phyloP scores from a whole-genome alignment of 2,888 invertebrate genomes.

The Cheilosia scutellata region DNA sequence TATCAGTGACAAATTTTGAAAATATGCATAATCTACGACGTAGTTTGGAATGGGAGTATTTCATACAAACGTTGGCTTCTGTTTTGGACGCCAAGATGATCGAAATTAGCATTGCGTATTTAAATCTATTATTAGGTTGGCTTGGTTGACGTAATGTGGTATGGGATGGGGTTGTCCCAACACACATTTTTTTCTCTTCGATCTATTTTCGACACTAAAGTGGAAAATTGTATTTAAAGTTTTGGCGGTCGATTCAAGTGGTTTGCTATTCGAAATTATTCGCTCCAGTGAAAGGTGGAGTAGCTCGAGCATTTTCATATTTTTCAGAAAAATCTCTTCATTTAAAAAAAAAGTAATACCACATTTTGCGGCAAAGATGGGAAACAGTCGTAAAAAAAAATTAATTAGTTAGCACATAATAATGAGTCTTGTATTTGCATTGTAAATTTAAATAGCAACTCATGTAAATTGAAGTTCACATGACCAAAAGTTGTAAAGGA shows the following conservation, averaged over 20 bases:
- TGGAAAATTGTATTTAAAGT: not conserved
- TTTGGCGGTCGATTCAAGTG: slow-evolving; percentile 22
- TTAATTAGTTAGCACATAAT: not conserved
- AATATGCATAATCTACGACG: not conserved
- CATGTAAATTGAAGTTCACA: not conserved
- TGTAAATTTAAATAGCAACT: too few species aligned
- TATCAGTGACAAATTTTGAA: slow-evolving; percentile 19
- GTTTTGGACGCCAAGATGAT: slow-evolving; percentile 34
- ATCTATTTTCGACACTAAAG: slow-evolving; percentile 9
- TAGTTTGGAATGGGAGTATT: slow-evolving; percentile 5
- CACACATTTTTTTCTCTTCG: slow-evolving; percentile 7
- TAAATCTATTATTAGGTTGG: slow-evolving; percentile 51
- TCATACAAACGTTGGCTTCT: slow-evolving; percentile 7
- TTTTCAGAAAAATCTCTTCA: not conserved
- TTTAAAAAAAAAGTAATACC: not conserved
- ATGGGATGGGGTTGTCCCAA: slow-evolving; percentile 37
- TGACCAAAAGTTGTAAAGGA: not conserved
- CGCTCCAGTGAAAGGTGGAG: slow-evolving; percentile 36
- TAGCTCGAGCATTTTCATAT: too few species aligned
- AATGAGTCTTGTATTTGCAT: not conserved
- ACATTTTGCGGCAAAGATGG: not conserved
- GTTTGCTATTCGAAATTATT: slow-evolving; percentile 15
- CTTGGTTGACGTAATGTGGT: slow-evolving; percentile 51
- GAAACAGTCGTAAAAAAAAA: not conserved
- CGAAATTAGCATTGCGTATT: slow-evolving; percentile 11